These are phyloP conservation scores for Periphyllus acericola DNA, from an alignment of 2,888 invertebrate genomes.

Conservation along the genomic window DNA sequence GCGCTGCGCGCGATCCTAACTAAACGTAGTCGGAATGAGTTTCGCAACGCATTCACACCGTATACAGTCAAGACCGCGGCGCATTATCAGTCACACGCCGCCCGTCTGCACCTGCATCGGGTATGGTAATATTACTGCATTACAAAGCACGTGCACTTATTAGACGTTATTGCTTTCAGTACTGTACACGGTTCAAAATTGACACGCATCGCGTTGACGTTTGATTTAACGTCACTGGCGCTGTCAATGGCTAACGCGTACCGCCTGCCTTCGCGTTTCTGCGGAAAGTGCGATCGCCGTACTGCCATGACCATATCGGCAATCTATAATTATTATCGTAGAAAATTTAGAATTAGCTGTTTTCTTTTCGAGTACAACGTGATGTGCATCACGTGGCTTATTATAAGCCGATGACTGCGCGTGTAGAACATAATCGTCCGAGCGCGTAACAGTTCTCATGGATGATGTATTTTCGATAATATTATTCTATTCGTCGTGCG, in stretches of 20 bases:
- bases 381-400: too few species aligned
- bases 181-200: background rate
- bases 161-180: background rate
- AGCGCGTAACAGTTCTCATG: too few species aligned
- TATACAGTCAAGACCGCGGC: too few species aligned
- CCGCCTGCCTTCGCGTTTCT: background rate
- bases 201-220: background rate
- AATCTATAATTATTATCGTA: background rate
- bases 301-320: background rate
- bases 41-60: too few species aligned
- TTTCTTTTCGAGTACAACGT: background rate
- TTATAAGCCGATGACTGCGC: too few species aligned
- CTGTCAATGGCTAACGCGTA: background rate
- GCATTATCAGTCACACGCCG: too few species aligned
- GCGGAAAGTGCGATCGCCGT: too few species aligned
- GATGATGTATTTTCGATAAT: background rate
- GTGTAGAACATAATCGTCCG: too few species aligned
- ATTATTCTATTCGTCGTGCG: background rate
- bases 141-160: background rate
- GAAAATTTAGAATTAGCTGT: background rate
- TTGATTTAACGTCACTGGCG: background rate
- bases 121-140: background rate
- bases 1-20: background rate
- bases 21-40: background rate
- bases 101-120: background rate